phyloP scores from a whole-genome alignment of 35 echinoderm and acorn worm species.

The Patiria miniata region DNA sequence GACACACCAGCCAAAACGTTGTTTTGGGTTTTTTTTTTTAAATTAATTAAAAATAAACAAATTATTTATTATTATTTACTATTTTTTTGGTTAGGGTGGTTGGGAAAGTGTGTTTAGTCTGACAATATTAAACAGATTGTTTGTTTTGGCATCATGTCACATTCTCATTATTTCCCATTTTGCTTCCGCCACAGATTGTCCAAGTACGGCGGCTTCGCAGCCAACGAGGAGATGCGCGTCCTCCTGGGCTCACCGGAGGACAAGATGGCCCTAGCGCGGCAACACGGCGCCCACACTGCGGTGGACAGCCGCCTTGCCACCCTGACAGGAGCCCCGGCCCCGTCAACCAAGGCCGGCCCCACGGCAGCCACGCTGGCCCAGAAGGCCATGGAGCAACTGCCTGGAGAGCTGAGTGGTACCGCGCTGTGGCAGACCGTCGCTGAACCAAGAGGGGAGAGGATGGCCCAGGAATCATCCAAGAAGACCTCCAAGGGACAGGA shows the following conservation, averaged over 20 bases:
- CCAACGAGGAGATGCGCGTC: conserved; percentile 64
- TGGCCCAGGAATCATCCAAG: conserved; percentile 36
- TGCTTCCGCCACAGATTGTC: conserved; percentile 68
- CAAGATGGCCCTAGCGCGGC: conserved; percentile 77
- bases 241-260: conserved; percentile 76
- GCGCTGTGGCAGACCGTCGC: conserved; percentile 85
- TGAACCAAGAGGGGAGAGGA: conserved; percentile 22
- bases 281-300: conserved; percentile 81
- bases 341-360: conserved; percentile 12
- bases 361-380: conserved; percentile 5
- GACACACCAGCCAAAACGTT: no score
- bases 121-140: no score
- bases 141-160: no score
- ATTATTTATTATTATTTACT: no score
- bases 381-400: conserved; percentile 55
- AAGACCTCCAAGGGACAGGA: conserved; percentile 60
- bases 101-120: no score
- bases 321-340: conserved; percentile 59
- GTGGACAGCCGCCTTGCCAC: conserved; percentile 73
- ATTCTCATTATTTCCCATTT: no score
- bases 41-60: no score
- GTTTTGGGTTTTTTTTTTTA: no score
- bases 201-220: conserved; percentile 78
- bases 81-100: no score
- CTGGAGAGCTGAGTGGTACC: conserved; percentile 89